A percentile compares a stretch with the other conserved stretches of the same genome.
phyloP scores from a whole-genome alignment of 2,113 vertebrate genomes.

The Xiphias gladius region DNA sequence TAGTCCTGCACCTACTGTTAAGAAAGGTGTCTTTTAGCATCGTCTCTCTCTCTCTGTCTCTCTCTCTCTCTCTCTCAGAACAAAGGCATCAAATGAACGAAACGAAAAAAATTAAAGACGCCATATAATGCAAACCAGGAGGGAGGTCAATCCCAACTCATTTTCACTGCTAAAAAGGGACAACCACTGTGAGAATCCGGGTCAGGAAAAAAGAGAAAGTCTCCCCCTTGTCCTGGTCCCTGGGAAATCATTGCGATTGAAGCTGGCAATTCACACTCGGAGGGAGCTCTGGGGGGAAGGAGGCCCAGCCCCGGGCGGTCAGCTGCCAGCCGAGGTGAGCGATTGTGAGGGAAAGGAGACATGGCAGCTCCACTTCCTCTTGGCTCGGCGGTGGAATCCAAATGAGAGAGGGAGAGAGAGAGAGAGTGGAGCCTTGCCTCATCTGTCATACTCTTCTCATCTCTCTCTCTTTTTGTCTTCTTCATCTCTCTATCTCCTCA shows the following conservation, averaged over 20 bases:
- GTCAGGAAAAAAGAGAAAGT: not conserved
- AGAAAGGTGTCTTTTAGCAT: not conserved
- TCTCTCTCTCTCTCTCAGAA: conserved; percentile 27
- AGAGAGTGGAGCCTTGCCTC: conserved; percentile 11
- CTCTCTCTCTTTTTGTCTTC: conserved; percentile 49
- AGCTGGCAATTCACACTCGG: conserved; percentile 89
- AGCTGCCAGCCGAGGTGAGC: conserved; percentile 85
- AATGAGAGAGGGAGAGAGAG: conserved; percentile 83
- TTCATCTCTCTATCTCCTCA: conserved; percentile 49
- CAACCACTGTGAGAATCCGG: conserved; percentile 43
- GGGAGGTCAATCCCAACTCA: conserved; percentile 73
- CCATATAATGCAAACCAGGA: conserved; percentile 80
- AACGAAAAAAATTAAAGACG: too few species aligned
- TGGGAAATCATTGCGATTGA: conserved; percentile 89
- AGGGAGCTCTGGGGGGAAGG: conserved; percentile 69
- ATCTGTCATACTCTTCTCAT: conserved; percentile 71
- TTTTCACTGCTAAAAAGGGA: conserved; percentile 68
- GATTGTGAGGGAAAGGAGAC: conserved; percentile 89
- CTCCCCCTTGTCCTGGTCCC: not conserved
- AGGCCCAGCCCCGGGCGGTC: conserved; percentile 82
- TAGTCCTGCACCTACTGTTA: not conserved
- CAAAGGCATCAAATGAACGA: conserved; percentile 84
- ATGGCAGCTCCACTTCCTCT: conserved; percentile 92
- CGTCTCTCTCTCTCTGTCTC: conserved; percentile 25
- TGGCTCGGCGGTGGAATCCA: conserved; percentile 86